Evolutionary conservation across 2,113 vertebrate species (phyloP).

Genomic region (Trichechus manatus): DNA sequence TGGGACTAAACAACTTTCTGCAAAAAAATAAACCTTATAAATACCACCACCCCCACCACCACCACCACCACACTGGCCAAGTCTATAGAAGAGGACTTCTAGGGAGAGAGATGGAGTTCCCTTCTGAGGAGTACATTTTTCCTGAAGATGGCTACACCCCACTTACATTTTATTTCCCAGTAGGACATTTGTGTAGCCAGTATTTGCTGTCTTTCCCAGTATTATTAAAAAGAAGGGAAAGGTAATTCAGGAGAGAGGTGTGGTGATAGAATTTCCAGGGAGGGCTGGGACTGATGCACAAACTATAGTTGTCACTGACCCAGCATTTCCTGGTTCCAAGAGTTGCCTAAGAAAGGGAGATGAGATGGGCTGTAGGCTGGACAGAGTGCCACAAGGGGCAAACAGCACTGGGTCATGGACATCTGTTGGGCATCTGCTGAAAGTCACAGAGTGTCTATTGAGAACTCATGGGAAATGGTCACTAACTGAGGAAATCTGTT

Average conservation of each 20-base stretch:
- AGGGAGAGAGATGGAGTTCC: not conserved
- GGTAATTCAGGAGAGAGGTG: not conserved
- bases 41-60: not conserved
- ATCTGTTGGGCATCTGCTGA: not conserved
- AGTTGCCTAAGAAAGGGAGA: not conserved
- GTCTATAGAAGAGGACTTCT: not conserved
- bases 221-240: constrained; percentile 2
- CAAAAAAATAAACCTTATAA: not conserved
- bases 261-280: not conserved
- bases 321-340: not conserved
- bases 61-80: not conserved
- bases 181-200: not conserved
- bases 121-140: not conserved
- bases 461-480: not conserved
- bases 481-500: not conserved
- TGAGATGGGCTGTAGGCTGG: not conserved
- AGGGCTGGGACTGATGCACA: not conserved
- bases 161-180: not conserved
- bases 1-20: not conserved
- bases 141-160: not conserved
- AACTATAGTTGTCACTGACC: not conserved
- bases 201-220: not conserved
- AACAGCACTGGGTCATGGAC: not conserved
- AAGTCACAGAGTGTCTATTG: not conserved
- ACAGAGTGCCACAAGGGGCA: not conserved